Evolutionary conservation across 2,888 invertebrate genomes (phyloP).

Genomic region (Brachylomia viminalis): DNA sequence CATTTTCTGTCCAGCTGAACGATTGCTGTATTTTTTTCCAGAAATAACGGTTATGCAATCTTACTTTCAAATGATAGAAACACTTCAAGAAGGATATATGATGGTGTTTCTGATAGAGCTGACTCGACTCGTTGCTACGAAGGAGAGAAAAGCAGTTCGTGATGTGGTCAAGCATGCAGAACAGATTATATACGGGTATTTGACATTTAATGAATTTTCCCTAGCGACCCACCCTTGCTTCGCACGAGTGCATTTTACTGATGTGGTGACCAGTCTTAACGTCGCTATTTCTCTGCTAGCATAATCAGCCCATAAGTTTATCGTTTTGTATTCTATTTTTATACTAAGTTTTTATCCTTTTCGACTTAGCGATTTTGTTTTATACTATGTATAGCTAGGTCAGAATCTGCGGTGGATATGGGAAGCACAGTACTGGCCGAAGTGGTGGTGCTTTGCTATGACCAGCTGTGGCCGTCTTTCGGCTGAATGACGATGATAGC

Average conservation of each 20-base stretch:
- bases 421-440: too few species aligned
- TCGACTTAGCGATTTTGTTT: too few species aligned
- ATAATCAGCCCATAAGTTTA: too few species aligned
- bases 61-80: not conserved
- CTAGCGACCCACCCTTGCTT: not conserved
- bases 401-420: too few species aligned
- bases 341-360: too few species aligned
- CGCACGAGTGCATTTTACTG: not conserved
- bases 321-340: too few species aligned
- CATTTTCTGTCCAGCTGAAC: too few species aligned
- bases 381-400: too few species aligned
- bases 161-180: slow-evolving; percentile 7
- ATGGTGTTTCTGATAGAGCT: slow-evolving; percentile 21
- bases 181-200: slow-evolving; percentile 8
- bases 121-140: not conserved
- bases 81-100: slow-evolving; percentile 11
- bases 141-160: not conserved
- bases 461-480: too few species aligned
- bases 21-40: too few species aligned
- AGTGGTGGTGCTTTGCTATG: too few species aligned
- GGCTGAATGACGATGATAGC: too few species aligned
- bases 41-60: not conserved
- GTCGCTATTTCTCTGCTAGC: not conserved
- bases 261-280: not conserved
- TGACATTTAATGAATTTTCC: not conserved